phyloP scores from a whole-genome alignment of 2,888 invertebrate genomes.

The Megaustenia siamemsis region DNA sequence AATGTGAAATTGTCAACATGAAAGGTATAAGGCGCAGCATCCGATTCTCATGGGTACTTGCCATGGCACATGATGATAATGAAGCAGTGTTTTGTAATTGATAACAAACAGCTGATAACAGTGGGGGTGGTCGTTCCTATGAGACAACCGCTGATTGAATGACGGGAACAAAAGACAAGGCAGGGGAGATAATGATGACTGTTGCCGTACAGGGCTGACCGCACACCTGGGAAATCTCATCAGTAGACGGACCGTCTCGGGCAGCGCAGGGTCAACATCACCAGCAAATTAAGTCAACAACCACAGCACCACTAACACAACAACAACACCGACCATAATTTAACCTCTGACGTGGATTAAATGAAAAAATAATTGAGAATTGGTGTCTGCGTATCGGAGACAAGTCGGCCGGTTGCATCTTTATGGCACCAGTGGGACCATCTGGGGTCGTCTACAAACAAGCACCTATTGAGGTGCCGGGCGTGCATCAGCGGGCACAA shows the following conservation, averaged over 20 bases:
- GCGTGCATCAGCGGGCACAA: background rate
- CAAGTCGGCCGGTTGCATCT: background rate
- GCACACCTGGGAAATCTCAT: background rate
- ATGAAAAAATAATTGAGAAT: conserved; percentile 9
- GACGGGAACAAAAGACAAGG: no score
- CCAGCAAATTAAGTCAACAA: background rate
- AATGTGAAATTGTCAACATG: no score
- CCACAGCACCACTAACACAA: background rate
- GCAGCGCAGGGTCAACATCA: background rate
- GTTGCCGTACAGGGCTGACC: background rate
- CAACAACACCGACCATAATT: background rate
- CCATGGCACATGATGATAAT: no score
- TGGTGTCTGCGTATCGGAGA: no score
- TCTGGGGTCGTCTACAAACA: background rate
- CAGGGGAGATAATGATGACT: background rate
- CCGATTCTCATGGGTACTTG: no score
- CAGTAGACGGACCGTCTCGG: background rate
- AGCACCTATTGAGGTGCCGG: background rate
- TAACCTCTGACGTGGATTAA: background rate
- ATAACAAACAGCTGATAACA: no score
- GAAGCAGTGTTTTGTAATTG: no score
- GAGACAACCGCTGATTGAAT: no score
- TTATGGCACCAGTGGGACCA: conserved; percentile 1
- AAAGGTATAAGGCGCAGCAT: no score
- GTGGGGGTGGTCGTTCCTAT: no score